phyloP scores from a whole-genome alignment of 2,113 vertebrate genomes.

The Fregetta grallaria region DNA sequence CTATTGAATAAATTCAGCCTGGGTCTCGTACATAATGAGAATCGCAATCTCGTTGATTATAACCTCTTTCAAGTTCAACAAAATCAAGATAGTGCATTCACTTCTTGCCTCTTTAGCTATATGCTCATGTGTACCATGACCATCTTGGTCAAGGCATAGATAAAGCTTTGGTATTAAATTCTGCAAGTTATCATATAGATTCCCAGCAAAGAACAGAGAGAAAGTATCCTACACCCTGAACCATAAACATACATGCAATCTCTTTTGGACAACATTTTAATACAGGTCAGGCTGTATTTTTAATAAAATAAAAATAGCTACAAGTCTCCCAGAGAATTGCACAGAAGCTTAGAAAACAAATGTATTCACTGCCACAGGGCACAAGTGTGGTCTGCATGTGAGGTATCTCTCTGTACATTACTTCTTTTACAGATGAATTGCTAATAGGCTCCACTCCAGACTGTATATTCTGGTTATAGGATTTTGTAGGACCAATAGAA shows the following conservation, averaged over 20 bases:
- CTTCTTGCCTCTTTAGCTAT: neutral
- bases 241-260: neutral
- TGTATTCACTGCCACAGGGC: neutral
- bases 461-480: neutral
- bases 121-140: too few relatives aligned
- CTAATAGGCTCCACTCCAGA: neutral
- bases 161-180: neutral
- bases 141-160: neutral
- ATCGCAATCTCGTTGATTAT: rapidly evolving
- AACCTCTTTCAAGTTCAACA: neutral
- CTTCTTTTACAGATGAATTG: neutral
- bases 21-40: rapidly evolving
- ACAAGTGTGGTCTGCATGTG: neutral
- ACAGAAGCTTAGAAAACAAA: neutral
- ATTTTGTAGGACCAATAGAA: neutral
- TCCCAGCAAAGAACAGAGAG: neutral
- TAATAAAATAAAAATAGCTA: neutral
- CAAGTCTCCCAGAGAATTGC: neutral
- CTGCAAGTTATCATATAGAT: neutral
- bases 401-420: neutral
- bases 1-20: neutral
- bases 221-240: neutral
- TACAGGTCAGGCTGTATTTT: neutral
- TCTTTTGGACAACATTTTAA: neutral
- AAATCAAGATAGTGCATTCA: neutral